Evolutionary conservation across 2,113 vertebrate genomes (phyloP).

Genomic region (Okapia johnstoni): DNA sequence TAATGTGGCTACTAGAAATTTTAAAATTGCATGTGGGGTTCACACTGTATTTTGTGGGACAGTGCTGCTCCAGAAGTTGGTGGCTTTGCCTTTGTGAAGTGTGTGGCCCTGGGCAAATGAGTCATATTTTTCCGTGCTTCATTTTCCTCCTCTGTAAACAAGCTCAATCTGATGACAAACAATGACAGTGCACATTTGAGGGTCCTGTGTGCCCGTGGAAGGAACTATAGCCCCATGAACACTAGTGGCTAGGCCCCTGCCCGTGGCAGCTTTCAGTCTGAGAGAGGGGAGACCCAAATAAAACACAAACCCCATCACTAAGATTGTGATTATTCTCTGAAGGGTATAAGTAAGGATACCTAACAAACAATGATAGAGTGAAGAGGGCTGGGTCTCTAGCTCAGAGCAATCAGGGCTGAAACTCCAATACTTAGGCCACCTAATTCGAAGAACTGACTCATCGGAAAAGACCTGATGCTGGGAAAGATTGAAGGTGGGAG

Average conservation of each 20-base stretch:
- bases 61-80: neutral
- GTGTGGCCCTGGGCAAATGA: neutral
- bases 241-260: neutral
- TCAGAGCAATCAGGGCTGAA: neutral
- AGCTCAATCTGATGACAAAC: neutral
- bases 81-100: neutral
- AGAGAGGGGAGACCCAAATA: neutral
- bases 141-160: neutral
- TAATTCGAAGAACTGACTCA: neutral
- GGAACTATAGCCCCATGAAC: neutral
- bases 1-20: neutral
- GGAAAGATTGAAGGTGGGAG: neutral
- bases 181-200: neutral
- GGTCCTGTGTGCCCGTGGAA: neutral
- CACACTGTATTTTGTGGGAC: fast-evolving
- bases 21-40: fast-evolving
- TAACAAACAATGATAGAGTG: fast-evolving
- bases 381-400: neutral
- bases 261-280: neutral
- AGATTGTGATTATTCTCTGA: neutral
- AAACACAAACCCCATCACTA: fast-evolving
- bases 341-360: fast-evolving
- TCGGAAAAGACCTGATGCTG: neutral
- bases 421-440: neutral
- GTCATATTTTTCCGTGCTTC: neutral